phyloP scores from a whole-genome alignment of 2,888 invertebrate species.

The Cephus nigrinus region DNA sequence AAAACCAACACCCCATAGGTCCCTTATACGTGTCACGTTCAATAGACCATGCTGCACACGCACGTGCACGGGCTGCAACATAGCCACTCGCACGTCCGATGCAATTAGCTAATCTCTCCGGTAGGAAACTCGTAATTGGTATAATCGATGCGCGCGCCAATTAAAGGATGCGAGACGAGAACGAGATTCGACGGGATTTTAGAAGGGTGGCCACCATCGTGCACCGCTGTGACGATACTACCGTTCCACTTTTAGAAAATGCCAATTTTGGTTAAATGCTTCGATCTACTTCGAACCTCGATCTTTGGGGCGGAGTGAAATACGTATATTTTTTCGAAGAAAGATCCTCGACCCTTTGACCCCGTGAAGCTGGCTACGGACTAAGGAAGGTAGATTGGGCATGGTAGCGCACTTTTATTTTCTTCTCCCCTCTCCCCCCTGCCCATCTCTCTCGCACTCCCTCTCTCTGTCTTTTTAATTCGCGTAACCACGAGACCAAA shows the following conservation, averaged over 20 bases:
- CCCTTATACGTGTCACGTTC: conserved; percentile 42
- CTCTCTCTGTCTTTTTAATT: background rate
- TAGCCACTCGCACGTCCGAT: conserved; percentile 20
- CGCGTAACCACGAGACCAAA: background rate
- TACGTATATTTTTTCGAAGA: background rate
- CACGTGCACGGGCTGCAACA: conserved; percentile 9
- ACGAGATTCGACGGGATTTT: conserved; percentile 45
- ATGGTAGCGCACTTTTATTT: background rate
- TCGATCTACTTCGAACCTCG: background rate
- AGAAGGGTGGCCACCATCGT: background rate
- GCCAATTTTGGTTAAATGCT: background rate
- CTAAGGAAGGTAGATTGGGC: background rate
- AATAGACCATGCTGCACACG: conserved; percentile 28
- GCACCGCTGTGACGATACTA: background rate
- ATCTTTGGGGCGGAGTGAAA: background rate
- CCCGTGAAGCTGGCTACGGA: background rate
- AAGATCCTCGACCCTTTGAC: background rate
- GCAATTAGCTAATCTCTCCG: conserved; percentile 59
- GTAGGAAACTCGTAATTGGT: conserved; percentile 57
- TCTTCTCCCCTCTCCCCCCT: conserved; percentile 11
- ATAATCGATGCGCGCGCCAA: conserved; percentile 57
- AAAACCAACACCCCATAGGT: conserved; percentile 27
- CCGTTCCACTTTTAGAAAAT: background rate
- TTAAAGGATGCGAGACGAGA: conserved; percentile 54
- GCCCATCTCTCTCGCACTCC: background rate